Evolutionary conservation across 2,113 vertebrate genomes (phyloP).

Genomic region (Ceyx cyanopectus): DNA sequence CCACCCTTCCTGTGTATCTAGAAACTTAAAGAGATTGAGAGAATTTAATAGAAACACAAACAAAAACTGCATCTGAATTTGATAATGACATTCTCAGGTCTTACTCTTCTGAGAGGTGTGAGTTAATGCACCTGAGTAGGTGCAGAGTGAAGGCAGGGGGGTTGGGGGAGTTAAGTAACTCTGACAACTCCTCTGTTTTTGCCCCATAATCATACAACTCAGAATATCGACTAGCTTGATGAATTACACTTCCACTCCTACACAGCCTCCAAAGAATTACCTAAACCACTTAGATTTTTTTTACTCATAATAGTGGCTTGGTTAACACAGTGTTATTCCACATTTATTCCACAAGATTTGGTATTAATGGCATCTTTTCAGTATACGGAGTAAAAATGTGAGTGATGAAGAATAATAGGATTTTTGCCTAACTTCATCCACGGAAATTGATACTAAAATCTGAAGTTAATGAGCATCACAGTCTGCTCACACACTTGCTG

Average conservation of each 20-base stretch:
- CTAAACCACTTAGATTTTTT: neutral
- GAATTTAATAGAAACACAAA: neutral
- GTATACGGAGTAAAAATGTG: neutral
- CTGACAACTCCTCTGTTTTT: neutral
- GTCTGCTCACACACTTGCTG: neutral
- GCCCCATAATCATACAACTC: neutral
- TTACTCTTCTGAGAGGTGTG: neutral
- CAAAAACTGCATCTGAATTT: neutral
- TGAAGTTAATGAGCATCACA: neutral
- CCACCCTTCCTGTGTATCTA: neutral
- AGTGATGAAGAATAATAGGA: neutral
- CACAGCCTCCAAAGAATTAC: conserved; percentile 11
- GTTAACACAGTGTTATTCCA: neutral
- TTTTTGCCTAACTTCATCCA: neutral
- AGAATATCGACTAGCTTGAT: conserved; percentile 6
- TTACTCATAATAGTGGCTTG: neutral
- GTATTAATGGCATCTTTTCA: neutral
- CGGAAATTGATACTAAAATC: neutral
- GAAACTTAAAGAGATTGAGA: neutral
- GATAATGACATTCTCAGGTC: neutral
- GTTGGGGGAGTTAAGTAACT: neutral
- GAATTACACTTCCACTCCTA: conserved; percentile 23
- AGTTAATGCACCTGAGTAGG: neutral
- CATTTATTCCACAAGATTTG: neutral
- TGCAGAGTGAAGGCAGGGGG: neutral